Evolutionary conservation across 2,113 vertebrate species (phyloP), one percentile per base, ranked within the genome.

Genomic region (Amazona vittata): DNA sequence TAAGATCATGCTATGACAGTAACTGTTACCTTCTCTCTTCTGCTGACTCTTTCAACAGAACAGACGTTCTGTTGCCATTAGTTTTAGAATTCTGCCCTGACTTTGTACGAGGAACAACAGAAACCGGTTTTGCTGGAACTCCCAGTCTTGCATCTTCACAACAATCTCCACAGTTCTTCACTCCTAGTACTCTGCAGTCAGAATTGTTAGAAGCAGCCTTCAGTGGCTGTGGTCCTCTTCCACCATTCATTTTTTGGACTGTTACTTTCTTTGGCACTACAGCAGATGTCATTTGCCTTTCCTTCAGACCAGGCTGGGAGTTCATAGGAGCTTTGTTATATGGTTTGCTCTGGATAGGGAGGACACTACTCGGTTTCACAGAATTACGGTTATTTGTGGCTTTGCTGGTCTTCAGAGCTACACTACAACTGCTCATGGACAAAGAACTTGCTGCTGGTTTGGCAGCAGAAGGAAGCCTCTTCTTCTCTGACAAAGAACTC

Each of bases 1-100:
- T 9, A 80, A 46, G 46, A 52, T 11, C 60, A 84, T 89, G 22
- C 11, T 73, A 29, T 2, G 2, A 62, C 18, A 73, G 33, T 35
- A 83, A 86, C 79, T 74, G 33, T 98, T 96, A 99, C 99, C 98
- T 98, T 95, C 97, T 98, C 37, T 99, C 98, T 92, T 98, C 98
- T 24, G 96, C 93, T 1, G 98, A 97, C 82, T 98, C 98, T 78
- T 85, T 97, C 10, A 86, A 59, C 79, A 57, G 89, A 95, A 96
- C 47, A 89, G 97, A 96, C 67, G 98, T 98, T 89, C 97, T 98
- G 28, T 80, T 63, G n/a, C 74, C n/a, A 33, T 71, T 69, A 5
- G 22, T 49, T 94, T 94, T 97, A 78, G 78, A 91, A 73, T 95
- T 74, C 49, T 90, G 84, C 24, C 46, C 64, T 4, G 6, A 33